phyloP scores from a whole-genome alignment of 2,888 invertebrate species.

The Empis stercorea region DNA sequence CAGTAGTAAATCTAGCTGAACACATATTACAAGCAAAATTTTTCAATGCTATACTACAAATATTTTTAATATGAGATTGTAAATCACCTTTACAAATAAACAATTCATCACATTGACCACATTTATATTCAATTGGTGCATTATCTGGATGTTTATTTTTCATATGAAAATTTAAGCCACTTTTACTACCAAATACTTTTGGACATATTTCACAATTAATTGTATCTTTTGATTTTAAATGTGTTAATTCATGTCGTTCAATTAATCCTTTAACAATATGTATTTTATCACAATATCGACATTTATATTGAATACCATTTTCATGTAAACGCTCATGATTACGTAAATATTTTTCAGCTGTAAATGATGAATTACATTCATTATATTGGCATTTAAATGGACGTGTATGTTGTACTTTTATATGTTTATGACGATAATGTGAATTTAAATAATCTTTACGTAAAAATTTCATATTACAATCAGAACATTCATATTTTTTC shows the following conservation, averaged over 20 bases:
- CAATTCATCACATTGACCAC: background rate
- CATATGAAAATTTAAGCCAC: background rate
- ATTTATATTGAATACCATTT: background rate
- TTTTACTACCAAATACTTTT: background rate
- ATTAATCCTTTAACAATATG: background rate
- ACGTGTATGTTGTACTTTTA: background rate
- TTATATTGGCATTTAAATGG: background rate
- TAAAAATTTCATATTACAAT: background rate
- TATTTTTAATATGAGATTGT: background rate
- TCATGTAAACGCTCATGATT: background rate
- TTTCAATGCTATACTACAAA: background rate
- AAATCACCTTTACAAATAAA: background rate
- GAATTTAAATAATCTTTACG: background rate
- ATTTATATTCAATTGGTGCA: background rate
- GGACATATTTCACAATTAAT: background rate
- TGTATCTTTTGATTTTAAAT: constrained; percentile 1
- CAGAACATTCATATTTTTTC: background rate
- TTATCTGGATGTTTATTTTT: background rate
- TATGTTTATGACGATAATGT: background rate
- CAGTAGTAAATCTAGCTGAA: background rate
- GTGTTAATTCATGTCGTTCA: background rate
- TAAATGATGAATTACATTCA: background rate
- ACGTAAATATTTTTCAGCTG: background rate
- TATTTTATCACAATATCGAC: background rate
- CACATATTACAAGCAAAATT: background rate